Evolutionary conservation across 2,888 invertebrate species (phyloP).

Genomic region (Brenthis daphne): DNA sequence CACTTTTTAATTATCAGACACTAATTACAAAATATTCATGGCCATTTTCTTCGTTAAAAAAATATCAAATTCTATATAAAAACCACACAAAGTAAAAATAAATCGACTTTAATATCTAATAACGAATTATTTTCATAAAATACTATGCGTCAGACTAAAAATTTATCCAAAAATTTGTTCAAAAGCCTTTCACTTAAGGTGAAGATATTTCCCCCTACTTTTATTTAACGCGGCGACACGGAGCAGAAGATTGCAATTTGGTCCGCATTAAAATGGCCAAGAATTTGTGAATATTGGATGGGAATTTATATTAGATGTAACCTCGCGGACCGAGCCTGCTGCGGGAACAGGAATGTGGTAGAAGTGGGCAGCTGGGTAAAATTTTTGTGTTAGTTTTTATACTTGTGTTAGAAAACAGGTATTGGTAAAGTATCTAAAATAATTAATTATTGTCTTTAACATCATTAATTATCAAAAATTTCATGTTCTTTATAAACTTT

Average conservation of each 20-base stretch:
- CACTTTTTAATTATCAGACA: no score
- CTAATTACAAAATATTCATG: no score
- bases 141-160: background rate
- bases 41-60: no score
- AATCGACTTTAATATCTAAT: background rate
- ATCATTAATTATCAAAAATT: no score
- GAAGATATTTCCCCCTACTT: constrained; percentile 51
- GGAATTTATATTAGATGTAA: constrained; percentile 77
- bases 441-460: no score
- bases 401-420: no score
- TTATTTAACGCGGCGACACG: constrained; percentile 56
- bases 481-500: no score
- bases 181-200: constrained; percentile 34
- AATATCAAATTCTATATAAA: no score
- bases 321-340: constrained; percentile 48
- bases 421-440: no score
- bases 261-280: constrained; percentile 65
- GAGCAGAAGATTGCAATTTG: constrained; percentile 69
- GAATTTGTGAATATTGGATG: constrained; percentile 81
- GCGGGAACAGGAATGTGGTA: constrained; percentile 1
- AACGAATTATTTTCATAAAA: background rate
- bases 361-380: background rate
- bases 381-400: no score
- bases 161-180: constrained; percentile 21
- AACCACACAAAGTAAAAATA: background rate